Percentiles rank a stretch among this genome's conserved stretches.
phyloP scores from a whole-genome alignment of 2,888 invertebrate genomes.

The Cancer borealis region DNA sequence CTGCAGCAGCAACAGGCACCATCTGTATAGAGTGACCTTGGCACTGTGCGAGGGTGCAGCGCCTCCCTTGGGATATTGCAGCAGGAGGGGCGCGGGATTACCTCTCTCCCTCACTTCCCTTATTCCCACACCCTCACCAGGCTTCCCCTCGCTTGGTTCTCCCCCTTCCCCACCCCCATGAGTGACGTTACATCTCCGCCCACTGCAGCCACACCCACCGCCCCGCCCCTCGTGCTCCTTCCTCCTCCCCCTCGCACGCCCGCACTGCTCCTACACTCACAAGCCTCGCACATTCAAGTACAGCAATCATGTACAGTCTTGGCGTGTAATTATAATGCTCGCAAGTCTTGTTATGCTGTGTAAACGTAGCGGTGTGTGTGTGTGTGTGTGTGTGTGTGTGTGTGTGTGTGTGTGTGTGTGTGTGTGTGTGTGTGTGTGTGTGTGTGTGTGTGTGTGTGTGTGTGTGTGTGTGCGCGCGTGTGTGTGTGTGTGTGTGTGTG shows the following conservation, averaged over 20 bases:
- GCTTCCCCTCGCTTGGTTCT: background rate
- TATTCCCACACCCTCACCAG: background rate
- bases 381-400: background rate
- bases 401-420: slow-evolving; percentile 20
- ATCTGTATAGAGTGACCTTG: background rate
- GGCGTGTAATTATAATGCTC: background rate
- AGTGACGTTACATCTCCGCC: background rate
- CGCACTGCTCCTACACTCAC: background rate
- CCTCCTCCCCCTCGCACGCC: background rate
- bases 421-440: slow-evolving; percentile 20
- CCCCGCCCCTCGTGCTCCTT: background rate
- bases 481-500: slow-evolving; percentile 36
- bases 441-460: slow-evolving; percentile 42
- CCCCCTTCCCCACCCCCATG: background rate
- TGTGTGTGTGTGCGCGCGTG: slow-evolving; percentile 24
- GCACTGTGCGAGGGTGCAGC: background rate
- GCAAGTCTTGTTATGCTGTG: background rate
- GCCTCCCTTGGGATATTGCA: background rate
- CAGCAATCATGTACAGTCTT: background rate
- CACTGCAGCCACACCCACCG: background rate
- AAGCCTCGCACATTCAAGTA: background rate
- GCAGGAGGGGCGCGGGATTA: background rate
- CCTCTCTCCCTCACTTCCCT: background rate
- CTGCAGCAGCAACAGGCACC: slow-evolving; percentile 14
- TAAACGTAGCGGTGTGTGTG: background rate